Conservation (phyloP, 2,888 invertebrate species). For the Drosophila recens region DNA sequence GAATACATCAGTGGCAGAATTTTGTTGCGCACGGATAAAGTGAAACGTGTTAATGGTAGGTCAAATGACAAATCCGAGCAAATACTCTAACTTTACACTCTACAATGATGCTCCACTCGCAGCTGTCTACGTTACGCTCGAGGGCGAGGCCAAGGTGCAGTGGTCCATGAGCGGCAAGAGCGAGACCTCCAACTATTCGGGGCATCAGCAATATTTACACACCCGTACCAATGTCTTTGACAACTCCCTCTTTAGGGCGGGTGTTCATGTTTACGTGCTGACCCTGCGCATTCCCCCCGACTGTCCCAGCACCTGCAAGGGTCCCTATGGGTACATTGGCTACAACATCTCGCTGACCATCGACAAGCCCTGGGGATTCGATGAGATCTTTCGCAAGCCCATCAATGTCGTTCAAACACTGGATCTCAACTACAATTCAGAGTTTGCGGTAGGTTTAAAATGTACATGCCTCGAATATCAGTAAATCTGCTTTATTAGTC, state of each 20-base stretch:
- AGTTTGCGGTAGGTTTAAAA: conserved; percentile 87
- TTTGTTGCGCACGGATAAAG: conserved; percentile 77
- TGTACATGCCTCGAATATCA: no score
- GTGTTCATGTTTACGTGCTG: conserved; percentile 90
- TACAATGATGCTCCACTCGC: conserved; percentile 8
- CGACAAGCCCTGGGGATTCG: conserved; percentile 93
- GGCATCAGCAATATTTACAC: conserved; percentile 82
- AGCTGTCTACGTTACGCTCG: conserved; percentile 82
- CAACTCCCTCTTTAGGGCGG: conserved; percentile 78
- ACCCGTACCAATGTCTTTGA: conserved; percentile 80
- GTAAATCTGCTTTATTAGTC: neutral
- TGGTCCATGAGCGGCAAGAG: conserved; percentile 83
- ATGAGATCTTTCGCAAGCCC: conserved; percentile 81
- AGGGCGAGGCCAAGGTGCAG: conserved; percentile 83
- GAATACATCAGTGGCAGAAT: conserved; percentile 82
- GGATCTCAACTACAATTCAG: conserved; percentile 91
- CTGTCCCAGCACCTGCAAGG: conserved; percentile 92
- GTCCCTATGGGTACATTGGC: conserved; percentile 90
- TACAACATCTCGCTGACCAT: conserved; percentile 92
- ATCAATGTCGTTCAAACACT: conserved; percentile 92
- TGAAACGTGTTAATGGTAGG: conserved; percentile 82
- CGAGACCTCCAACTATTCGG: conserved; percentile 80
- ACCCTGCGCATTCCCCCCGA: conserved; percentile 87
- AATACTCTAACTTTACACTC: no score
- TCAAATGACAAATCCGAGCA: conserved; percentile 7